These are phyloP conservation scores for Zygaena filipendulae DNA, from an alignment of 2,888 invertebrate species.

Conservation along the genomic window DNA sequence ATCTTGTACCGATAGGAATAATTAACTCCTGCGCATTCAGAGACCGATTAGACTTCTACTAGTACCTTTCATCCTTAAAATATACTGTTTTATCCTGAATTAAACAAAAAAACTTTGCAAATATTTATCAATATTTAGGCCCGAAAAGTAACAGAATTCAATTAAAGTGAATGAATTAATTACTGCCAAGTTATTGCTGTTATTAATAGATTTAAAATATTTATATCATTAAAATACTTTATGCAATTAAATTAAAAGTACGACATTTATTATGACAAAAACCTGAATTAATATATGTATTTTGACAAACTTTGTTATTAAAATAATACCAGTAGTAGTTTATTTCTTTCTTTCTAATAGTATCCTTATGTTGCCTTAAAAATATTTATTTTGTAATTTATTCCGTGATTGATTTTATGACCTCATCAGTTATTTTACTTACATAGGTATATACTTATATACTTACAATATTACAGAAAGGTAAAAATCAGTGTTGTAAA, in stretches of 20 bases:
- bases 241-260: neutral
- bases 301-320: neutral
- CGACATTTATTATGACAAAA: neutral
- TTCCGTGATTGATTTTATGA: too few species aligned
- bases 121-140: neutral
- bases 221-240: too few species aligned
- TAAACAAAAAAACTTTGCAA: neutral
- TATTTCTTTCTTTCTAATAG: neutral
- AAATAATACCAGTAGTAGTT: neutral
- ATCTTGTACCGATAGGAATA: neutral
- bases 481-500: slow-evolving; percentile 36
- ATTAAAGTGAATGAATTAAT: too few species aligned
- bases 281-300: neutral
- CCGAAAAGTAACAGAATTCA: too few species aligned
- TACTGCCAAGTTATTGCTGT: too few species aligned
- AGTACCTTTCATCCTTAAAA: too few species aligned
- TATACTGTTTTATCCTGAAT: too few species aligned
- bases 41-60: too few species aligned
- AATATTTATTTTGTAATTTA: too few species aligned
- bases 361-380: neutral
- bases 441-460: neutral
- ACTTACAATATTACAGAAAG: slow-evolving; percentile 3
- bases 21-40: neutral
- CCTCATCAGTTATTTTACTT: too few species aligned
- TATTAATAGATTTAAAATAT: too few species aligned